Evolutionary conservation across 92 coral and sea anemone species (phyloP).

Genomic region (Parazoanthus atlanticus): DNA sequence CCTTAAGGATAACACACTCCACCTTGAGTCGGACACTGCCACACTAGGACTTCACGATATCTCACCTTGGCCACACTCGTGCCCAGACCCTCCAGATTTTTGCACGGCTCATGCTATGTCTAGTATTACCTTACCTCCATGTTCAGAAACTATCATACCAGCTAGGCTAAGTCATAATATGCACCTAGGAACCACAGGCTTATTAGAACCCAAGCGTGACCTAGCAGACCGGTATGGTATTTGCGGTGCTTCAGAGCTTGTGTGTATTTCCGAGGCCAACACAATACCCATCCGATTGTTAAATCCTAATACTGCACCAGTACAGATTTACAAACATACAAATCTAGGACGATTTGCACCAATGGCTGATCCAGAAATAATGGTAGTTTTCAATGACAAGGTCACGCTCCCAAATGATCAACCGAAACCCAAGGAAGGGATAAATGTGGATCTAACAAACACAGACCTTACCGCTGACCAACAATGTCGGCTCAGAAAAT

Average conservation of each 20-base stretch:
- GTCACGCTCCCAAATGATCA: background rate
- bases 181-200: no score
- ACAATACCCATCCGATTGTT: conserved; percentile 57
- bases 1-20: conserved; percentile 25
- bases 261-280: conserved; percentile 1
- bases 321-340: background rate
- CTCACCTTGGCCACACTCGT: background rate
- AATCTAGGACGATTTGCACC: background rate
- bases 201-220: conserved; percentile 21
- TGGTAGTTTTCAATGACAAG: background rate
- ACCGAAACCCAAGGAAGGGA: background rate
- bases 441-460: background rate
- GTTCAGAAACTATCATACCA: conserved; percentile 55
- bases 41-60: background rate
- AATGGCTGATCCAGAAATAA: background rate
- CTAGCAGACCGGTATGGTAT: conserved; percentile 25
- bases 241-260: conserved; percentile 44
- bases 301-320: background rate
- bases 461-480: conserved; percentile 23
- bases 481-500: background rate
- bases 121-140: conserved; percentile 53
- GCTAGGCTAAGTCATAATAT: conserved; percentile 30
- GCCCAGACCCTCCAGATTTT: background rate
- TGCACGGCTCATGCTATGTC: conserved; percentile 27
- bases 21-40: background rate